Conservation (phyloP, 1,140 invertebrate species). For the Ganaspis sp. region DNA sequence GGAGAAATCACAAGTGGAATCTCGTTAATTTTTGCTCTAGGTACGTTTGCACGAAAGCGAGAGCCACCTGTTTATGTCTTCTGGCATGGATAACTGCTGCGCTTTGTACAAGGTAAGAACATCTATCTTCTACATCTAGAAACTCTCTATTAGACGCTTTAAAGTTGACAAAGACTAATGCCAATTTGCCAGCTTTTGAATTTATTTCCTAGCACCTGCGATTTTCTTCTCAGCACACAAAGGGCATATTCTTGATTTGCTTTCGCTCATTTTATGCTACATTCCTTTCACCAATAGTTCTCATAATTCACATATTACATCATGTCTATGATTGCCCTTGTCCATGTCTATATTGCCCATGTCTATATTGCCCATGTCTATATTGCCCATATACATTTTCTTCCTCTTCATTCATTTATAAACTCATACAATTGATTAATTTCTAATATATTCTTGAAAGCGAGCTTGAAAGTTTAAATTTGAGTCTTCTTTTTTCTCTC, state of each 20-base stretch:
- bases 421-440: no score
- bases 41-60: conserved; percentile 92
- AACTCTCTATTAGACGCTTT: conserved; percentile 24
- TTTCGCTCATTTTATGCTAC: background rate
- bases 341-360: no score
- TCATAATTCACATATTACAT: background rate
- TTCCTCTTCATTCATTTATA: no score
- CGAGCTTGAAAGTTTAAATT: no score
- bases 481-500: no score
- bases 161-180: conserved; percentile 26
- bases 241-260: background rate
- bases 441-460: no score
- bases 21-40: conserved; percentile 52
- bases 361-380: no score
- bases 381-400: no score
- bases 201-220: conserved; percentile 24
- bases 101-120: conserved; percentile 87
- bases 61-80: conserved; percentile 88
- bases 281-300: background rate
- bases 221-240: conserved; percentile 17
- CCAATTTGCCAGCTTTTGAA: conserved; percentile 13
- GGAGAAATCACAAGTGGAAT: background rate
- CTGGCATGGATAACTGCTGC: conserved; percentile 90
- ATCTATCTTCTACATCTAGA: conserved; percentile 31
- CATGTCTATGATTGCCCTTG: no score